A percentile compares a stretch with the other conserved stretches of the same genome.
These are phyloP conservation scores for Catostomus latipinnis DNA, from an alignment of 2,797 vertebrate genomes.

Conservation along the genomic window DNA sequence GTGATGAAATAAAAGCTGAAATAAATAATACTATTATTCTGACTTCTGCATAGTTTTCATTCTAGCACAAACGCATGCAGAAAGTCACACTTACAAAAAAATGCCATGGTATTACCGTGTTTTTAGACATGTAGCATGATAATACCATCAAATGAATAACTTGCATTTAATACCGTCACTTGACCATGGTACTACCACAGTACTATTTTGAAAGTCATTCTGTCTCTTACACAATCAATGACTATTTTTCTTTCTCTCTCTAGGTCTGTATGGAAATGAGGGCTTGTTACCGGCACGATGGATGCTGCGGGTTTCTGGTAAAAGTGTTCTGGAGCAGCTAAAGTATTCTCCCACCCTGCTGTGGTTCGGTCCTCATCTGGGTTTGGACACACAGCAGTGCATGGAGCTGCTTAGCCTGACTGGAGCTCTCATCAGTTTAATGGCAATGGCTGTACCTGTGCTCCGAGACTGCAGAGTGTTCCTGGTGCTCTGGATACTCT, in stretches of 20 bases:
- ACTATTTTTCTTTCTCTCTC: neutral
- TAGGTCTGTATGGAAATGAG: slow-evolving; percentile 90
- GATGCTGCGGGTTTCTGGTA: slow-evolving; percentile 82
- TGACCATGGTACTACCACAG: no score
- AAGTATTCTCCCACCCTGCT: slow-evolving; percentile 84
- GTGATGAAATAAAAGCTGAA: no score
- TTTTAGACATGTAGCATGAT: no score
- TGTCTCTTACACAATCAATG: neutral
- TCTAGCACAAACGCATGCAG: no score
- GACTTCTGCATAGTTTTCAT: no score
- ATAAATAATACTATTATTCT: no score
- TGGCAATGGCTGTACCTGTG: slow-evolving; percentile 73
- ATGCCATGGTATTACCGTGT: no score
- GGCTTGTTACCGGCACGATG: slow-evolving; percentile 86
- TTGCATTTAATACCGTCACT: no score
- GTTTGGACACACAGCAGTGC: slow-evolving; percentile 87
- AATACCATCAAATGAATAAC: no score
- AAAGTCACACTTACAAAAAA: no score
- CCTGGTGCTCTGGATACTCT: slow-evolving; percentile 84
- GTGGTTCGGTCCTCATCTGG: slow-evolving; percentile 85
- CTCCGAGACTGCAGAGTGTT: slow-evolving; percentile 84
- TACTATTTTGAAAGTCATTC: no score
- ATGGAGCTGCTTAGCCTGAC: slow-evolving; percentile 89
- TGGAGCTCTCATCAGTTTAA: slow-evolving; percentile 77
- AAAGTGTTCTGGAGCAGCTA: slow-evolving; percentile 82